A percentile compares a stretch with the other conserved stretches of the same genome.
Evolutionary conservation across 2,797 vertebrate species (phyloP).

Genomic region (Odontamblyopus lacepedii): DNA sequence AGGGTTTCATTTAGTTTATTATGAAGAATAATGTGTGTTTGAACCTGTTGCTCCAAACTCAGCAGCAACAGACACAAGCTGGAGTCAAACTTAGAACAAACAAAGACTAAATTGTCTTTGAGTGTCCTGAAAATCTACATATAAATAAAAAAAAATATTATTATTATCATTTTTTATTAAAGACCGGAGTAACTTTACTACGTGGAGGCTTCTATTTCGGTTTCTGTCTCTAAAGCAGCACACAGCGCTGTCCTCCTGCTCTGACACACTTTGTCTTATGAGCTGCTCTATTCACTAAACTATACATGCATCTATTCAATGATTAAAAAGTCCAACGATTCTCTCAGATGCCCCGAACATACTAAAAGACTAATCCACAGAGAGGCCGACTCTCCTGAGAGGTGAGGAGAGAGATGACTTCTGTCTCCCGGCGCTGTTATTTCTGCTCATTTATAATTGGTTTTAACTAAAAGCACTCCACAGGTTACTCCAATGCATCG

Average conservation of each 20-base stretch:
- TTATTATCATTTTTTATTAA: too few species aligned
- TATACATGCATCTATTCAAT: conserved; percentile 80
- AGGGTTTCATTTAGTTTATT: background rate
- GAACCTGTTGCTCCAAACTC: background rate
- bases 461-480: conserved; percentile 87
- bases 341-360: conserved; percentile 86
- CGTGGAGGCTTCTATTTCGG: background rate
- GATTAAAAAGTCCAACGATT: conserved; percentile 83
- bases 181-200: too few species aligned
- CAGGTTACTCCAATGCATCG: conserved; percentile 81
- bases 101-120: too few species aligned
- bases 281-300: conserved; percentile 75
- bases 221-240: conserved; percentile 68
- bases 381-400: conserved; percentile 83
- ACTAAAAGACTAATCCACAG: conserved; percentile 86
- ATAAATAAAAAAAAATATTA: too few species aligned
- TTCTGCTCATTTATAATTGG: conserved; percentile 90
- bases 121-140: too few species aligned
- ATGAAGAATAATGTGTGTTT: background rate
- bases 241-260: conserved; percentile 68
- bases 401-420: conserved; percentile 85
- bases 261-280: conserved; percentile 81
- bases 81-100: too few species aligned
- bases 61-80: background rate
- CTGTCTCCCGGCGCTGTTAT: conserved; percentile 87